phyloP scores from a whole-genome alignment of 1,140 invertebrate genomes.

The Plutomurus gul region DNA sequence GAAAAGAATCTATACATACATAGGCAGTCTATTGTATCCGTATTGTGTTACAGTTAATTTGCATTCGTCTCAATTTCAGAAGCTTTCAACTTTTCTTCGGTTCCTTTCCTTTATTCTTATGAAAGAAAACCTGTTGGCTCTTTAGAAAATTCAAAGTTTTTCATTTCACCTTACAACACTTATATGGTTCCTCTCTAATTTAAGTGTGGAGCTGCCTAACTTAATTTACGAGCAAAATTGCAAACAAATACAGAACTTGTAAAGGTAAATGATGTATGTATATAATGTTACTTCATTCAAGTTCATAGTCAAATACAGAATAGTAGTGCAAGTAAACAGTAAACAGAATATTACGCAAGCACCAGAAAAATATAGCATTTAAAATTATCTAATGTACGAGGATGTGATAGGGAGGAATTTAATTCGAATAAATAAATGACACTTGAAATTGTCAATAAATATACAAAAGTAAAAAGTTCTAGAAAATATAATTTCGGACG shows the following conservation, averaged over 20 bases:
- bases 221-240: slow-evolving; percentile 20
- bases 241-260: neutral
- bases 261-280: neutral
- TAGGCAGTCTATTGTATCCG: neutral
- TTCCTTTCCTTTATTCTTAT: neutral
- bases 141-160: slow-evolving; percentile 1
- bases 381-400: too few relatives aligned
- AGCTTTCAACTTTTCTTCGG: slow-evolving; percentile 15
- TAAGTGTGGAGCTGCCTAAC: slow-evolving; percentile 3
- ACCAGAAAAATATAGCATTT: too few relatives aligned
- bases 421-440: too few relatives aligned
- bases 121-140: neutral
- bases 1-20: slow-evolving; percentile 11
- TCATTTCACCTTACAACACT: neutral
- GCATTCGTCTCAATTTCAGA: slow-evolving; percentile 14
- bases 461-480: too few relatives aligned
- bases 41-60: slow-evolving; percentile 21
- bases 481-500: too few relatives aligned
- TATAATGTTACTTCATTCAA: neutral
- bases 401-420: too few relatives aligned
- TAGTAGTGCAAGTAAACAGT: too few relatives aligned
- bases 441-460: too few relatives aligned
- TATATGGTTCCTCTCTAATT: slow-evolving; percentile 4
- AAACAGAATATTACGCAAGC: too few relatives aligned
- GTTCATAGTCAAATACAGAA: neutral